Evolutionary conservation across 1,140 invertebrate genomes (phyloP).

Genomic region (Drosophila tropicalis): DNA sequence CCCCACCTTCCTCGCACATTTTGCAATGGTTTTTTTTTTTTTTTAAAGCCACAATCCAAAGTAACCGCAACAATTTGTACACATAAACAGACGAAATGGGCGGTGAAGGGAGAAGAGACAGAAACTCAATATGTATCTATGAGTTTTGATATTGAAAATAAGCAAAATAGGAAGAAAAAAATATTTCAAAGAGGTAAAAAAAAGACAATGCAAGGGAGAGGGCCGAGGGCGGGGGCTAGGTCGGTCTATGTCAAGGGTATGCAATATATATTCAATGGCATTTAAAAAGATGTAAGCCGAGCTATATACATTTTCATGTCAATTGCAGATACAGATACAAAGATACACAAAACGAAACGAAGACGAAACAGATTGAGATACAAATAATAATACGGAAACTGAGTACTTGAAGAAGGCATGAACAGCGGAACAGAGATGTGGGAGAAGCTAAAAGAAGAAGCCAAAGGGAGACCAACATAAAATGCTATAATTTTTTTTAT

Average conservation of each 20-base stretch:
- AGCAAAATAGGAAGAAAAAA: not conserved
- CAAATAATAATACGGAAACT: conserved; percentile 34
- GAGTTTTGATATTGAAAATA: conserved; percentile 54
- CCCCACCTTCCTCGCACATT: not conserved
- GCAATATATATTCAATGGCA: not conserved
- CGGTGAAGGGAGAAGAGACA: conserved; percentile 38
- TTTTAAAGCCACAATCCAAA: conserved; percentile 31
- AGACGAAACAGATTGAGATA: not conserved
- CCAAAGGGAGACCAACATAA: conserved; percentile 42
- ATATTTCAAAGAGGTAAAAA: not conserved
- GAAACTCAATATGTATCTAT: conserved; percentile 51
- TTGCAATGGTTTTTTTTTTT: not conserved
- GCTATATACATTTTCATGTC: conserved; percentile 43
- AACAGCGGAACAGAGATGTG: not conserved
- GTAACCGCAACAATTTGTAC: conserved; percentile 54
- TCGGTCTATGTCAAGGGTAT: not conserved
- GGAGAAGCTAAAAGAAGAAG: too few species aligned
- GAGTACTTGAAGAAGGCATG: conserved; percentile 12
- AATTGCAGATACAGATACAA: conserved; percentile 23
- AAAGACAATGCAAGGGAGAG: too few species aligned
- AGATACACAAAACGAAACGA: not conserved
- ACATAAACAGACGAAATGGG: not conserved
- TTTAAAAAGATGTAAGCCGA: conserved; percentile 4
- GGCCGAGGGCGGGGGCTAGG: not conserved
- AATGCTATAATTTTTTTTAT: conserved; percentile 60